A percentile compares a stretch with the other conserved stretches of the same genome.
phyloP scores from a whole-genome alignment of 2,797 vertebrate genomes.

The Gadopsis bispinosus region DNA sequence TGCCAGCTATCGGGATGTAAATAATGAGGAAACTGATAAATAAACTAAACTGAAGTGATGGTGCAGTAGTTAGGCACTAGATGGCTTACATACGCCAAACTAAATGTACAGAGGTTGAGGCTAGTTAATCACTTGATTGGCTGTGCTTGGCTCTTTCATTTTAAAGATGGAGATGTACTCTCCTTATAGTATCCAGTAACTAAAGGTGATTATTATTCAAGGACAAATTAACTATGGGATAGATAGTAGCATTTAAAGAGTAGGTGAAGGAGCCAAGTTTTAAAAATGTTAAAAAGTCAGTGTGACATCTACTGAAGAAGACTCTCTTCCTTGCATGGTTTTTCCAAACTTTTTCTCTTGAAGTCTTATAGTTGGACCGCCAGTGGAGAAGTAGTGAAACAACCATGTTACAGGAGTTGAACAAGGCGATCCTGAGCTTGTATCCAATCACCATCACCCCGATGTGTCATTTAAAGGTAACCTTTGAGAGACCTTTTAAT shows the following conservation, averaged over 20 bases:
- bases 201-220: not conserved
- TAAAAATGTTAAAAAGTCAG: not conserved
- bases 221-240: not conserved
- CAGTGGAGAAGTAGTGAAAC: conserved; percentile 6
- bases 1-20: conserved; percentile 39
- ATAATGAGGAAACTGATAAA: conserved; percentile 49
- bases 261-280: not conserved
- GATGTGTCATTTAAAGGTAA: conserved; percentile 13
- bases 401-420: conserved; percentile 1
- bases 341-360: not conserved
- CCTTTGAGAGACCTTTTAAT: conserved; percentile 56
- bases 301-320: not conserved
- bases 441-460: conserved; percentile 2
- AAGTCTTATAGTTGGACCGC: not conserved
- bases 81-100: not conserved
- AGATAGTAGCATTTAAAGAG: not conserved
- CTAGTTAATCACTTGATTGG: conserved; percentile 3
- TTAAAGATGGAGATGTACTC: not conserved
- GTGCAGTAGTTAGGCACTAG: conserved; percentile 9
- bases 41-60: conserved; percentile 36
- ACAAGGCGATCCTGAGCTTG: conserved; percentile 16
- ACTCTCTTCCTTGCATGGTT: not conserved
- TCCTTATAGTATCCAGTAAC: not conserved
- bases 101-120: conserved; percentile 14
- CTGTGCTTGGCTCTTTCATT: conserved; percentile 5